phyloP scores from a whole-genome alignment of 2,888 invertebrate species.

The Dynastes tityus region DNA sequence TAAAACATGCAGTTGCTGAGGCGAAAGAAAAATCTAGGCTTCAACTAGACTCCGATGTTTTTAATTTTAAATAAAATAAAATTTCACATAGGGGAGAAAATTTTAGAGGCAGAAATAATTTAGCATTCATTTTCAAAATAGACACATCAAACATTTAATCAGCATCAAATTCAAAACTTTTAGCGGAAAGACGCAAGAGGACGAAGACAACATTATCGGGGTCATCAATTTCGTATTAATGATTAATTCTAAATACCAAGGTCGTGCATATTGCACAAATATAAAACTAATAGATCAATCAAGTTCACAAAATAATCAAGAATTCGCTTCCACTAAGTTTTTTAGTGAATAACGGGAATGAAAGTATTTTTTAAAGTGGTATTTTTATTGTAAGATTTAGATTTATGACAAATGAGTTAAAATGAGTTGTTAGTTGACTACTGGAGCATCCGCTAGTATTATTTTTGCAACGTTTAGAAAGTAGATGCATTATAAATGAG shows the following conservation, averaged over 20 bases:
- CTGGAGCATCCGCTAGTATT: constrained; percentile 18
- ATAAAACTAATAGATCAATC: neutral
- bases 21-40: constrained; percentile 23
- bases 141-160: constrained; percentile 1
- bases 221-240: constrained; percentile 15
- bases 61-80: neutral
- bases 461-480: constrained; percentile 16
- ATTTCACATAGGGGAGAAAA: neutral
- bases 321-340: constrained; percentile 10
- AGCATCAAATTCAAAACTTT: constrained; percentile 16
- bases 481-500: neutral
- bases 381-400: neutral
- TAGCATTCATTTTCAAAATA: neutral
- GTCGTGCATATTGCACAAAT: constrained; percentile 19
- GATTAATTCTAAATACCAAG: neutral
- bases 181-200: neutral
- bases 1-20: constrained; percentile 48
- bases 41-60: neutral
- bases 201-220: neutral
- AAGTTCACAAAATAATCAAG: constrained; percentile 1
- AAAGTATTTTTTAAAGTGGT: neutral
- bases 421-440: constrained; percentile 14
- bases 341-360: constrained; percentile 20
- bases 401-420: too few species aligned
- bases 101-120: constrained; percentile 1